Percentiles rank a stretch among this genome's conserved stretches.
Conservation (phyloP, 2,113 vertebrate species). For the Catharus minimus region DNA sequence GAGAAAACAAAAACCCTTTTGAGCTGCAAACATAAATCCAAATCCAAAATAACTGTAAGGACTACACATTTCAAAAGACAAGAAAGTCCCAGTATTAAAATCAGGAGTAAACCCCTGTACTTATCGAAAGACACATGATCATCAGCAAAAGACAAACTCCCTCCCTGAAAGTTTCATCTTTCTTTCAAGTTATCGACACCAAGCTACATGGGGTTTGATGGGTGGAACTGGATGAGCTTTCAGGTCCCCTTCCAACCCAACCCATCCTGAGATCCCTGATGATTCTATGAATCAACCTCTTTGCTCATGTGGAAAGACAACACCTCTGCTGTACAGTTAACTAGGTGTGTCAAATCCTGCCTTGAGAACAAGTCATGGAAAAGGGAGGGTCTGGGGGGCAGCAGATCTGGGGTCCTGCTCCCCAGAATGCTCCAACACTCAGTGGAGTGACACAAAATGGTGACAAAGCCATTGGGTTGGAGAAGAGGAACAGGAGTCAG, state of each 20-base stretch:
- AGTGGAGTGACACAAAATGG: accelerated
- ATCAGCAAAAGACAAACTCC: neutral
- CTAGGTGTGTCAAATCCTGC: neutral
- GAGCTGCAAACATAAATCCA: neutral
- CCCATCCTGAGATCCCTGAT: too few relatives aligned
- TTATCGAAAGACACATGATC: neutral
- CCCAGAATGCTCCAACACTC: neutral
- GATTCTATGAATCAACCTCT: neutral
- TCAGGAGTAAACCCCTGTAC: neutral
- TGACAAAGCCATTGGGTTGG: accelerated
- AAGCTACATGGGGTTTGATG: accelerated
- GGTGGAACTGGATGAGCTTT: neutral
- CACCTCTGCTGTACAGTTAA: neutral
- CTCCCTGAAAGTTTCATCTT: neutral
- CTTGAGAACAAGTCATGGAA: neutral
- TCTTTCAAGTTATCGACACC: neutral
- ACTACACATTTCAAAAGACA: neutral
- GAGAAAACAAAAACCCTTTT: neutral
- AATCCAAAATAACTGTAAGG: neutral
- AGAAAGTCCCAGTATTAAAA: neutral
- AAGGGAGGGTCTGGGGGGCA: neutral
- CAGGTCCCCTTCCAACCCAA: neutral
- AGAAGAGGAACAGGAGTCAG: neutral
- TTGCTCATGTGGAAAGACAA: neutral
- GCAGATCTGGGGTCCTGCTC: neutral